These are phyloP conservation scores for Euwallacea similis DNA, from an alignment of 1,140 invertebrate genomes.

Conservation along the genomic window DNA sequence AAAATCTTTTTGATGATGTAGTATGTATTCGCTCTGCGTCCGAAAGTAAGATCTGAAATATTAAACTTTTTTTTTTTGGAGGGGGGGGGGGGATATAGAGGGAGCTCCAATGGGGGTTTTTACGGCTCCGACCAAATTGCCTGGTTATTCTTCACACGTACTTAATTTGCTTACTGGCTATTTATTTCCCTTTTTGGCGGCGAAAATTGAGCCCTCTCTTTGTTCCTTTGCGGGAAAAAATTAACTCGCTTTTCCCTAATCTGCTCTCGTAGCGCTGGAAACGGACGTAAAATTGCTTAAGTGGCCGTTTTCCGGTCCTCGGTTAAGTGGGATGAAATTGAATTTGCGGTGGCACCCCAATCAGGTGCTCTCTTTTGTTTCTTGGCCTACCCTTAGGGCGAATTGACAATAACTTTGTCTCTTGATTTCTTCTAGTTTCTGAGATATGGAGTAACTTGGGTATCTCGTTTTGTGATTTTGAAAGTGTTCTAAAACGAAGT, in stretches of 20 bases:
- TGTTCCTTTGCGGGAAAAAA: not conserved
- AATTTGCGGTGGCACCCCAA: not conserved
- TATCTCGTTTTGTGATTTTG: too few relatives aligned
- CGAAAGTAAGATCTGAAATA: not conserved
- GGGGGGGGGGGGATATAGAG: not conserved
- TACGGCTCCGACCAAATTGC: too few relatives aligned
- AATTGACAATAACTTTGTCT: too few relatives aligned
- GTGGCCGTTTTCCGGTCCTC: slow-evolving; percentile 10
- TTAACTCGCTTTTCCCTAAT: slow-evolving; percentile 14
- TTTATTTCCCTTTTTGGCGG: slow-evolving; percentile 3
- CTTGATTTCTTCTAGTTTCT: too few relatives aligned
- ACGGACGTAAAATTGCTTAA: slow-evolving; percentile 18
- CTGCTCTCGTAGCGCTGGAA: not conserved
- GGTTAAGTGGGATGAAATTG: slow-evolving; percentile 6
- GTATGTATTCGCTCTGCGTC: not conserved
- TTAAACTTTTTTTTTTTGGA: not conserved
- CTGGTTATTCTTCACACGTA: slow-evolving; percentile 1
- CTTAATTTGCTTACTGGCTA: slow-evolving; percentile 12
- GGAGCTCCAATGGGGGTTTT: not conserved
- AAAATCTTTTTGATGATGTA: not conserved
- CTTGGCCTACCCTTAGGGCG: too few relatives aligned
- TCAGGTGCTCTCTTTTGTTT: too few relatives aligned
- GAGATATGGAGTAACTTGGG: too few relatives aligned
- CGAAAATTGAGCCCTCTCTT: not conserved
- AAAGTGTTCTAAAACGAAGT: too few relatives aligned